Evolutionary conservation across 2,888 invertebrate genomes (phyloP).

Genomic region (Dyspetes luteomarginatus): DNA sequence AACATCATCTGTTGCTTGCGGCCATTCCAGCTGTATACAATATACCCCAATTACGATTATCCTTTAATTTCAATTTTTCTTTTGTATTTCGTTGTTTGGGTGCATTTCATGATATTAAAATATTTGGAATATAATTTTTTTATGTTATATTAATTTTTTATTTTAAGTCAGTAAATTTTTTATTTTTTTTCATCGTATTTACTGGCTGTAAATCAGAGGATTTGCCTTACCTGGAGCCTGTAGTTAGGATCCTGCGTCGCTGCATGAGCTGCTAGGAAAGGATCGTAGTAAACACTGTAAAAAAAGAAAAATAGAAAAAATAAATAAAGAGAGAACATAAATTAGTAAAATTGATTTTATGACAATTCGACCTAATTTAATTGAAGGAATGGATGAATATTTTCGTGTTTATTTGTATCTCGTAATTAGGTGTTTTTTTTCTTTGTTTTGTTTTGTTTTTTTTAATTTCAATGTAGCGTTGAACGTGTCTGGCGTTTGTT

Average conservation of each 20-base stretch:
- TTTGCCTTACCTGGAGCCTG: conserved; percentile 92
- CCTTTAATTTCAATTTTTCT: conserved; percentile 55
- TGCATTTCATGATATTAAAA: background rate
- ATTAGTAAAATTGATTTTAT: too few species aligned
- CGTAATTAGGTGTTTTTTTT: background rate
- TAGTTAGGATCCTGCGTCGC: conserved; percentile 93
- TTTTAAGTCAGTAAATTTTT: background rate
- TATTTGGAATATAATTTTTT: background rate
- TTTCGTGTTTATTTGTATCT: background rate
- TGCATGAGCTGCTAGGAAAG: conserved; percentile 95
- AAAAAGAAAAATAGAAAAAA: conserved; percentile 77
- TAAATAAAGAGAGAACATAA: background rate
- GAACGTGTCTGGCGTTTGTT: conserved; percentile 28
- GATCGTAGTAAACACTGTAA: conserved; percentile 97
- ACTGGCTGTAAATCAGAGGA: conserved; percentile 2
- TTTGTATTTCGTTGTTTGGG: background rate
- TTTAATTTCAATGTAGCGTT: background rate
- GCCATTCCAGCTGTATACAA: conserved; percentile 81
- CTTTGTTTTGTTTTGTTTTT: background rate
- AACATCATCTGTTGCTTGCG: conserved; percentile 82
- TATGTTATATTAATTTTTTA: background rate
- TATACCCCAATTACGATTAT: conserved; percentile 57
- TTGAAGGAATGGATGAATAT: background rate
- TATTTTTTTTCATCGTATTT: too few species aligned
- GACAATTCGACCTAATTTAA: background rate